phyloP scores from a whole-genome alignment of 2,113 vertebrate genomes.

The Meriones unguiculatus region DNA sequence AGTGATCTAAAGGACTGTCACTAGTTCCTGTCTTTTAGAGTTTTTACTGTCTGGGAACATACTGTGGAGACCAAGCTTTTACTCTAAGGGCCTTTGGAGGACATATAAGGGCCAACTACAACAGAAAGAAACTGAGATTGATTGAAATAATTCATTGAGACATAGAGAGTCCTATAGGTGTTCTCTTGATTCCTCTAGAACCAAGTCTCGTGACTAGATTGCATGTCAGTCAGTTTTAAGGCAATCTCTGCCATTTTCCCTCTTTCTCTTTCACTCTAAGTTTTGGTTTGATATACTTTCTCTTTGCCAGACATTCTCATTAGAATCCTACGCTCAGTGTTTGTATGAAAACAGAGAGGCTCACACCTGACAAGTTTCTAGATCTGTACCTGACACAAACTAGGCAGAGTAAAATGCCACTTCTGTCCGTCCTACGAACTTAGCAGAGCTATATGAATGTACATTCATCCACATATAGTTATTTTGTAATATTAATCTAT shows the following conservation, averaged over 20 bases:
- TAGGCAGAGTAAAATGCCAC: slow-evolving; percentile 1
- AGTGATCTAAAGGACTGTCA: background rate
- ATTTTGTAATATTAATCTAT: background rate
- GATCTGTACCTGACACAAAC: background rate
- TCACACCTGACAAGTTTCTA: background rate
- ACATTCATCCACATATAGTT: slow-evolving; percentile 23
- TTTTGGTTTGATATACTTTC: slow-evolving; percentile 3
- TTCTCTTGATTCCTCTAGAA: background rate
- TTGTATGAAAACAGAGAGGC: slow-evolving; percentile 17
- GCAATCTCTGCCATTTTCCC: background rate
- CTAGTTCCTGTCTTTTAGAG: background rate
- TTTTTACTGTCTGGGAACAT: background rate
- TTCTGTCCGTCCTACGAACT: background rate
- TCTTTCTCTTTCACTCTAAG: background rate
- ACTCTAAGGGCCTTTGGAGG: background rate
- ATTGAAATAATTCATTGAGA: slow-evolving; percentile 8
- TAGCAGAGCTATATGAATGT: background rate
- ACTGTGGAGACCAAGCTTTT: background rate
- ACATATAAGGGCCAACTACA: background rate
- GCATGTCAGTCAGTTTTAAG: background rate
- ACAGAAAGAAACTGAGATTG: background rate
- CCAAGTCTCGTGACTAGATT: background rate
- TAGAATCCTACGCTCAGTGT: background rate
- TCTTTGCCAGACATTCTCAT: background rate
- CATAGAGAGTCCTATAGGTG: background rate